Conservation (phyloP, 2,797 vertebrate genomes). For the Ciconia nigra region DNA sequence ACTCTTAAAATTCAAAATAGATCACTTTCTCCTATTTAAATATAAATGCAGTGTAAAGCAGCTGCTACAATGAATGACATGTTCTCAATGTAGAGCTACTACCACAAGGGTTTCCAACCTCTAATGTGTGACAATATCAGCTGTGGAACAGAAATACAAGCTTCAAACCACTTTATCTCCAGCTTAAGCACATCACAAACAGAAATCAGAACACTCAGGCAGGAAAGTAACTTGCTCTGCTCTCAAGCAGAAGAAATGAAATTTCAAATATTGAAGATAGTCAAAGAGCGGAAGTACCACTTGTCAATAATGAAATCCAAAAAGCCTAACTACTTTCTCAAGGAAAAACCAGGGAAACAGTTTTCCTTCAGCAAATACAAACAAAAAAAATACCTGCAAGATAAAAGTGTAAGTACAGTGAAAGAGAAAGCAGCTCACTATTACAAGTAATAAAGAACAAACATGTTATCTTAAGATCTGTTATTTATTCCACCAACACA, state of each 20-base stretch:
- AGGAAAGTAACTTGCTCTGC: not conserved
- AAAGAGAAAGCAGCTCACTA: not conserved
- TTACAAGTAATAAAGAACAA: not conserved
- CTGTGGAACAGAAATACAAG: constrained; percentile 40
- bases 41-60: constrained; percentile 59
- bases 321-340: not conserved
- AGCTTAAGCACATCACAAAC: not conserved
- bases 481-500: not conserved
- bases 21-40: constrained; percentile 64
- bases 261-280: not conserved
- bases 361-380: not conserved
- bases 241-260: not conserved
- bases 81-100: constrained; percentile 52
- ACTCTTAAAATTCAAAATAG: constrained; percentile 68
- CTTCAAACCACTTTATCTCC: not conserved
- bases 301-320: not conserved
- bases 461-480: not conserved
- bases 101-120: constrained; percentile 13
- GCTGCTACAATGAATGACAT: constrained; percentile 60
- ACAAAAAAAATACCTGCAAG: not conserved
- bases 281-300: not conserved
- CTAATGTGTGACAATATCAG: constrained; percentile 12
- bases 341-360: not conserved
- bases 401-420: not conserved
- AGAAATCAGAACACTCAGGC: not conserved